Evolutionary conservation across 2,888 invertebrate species (phyloP), one percentile per base, ranked within the genome.

Genomic region (Sinhomidia bicolor): DNA sequence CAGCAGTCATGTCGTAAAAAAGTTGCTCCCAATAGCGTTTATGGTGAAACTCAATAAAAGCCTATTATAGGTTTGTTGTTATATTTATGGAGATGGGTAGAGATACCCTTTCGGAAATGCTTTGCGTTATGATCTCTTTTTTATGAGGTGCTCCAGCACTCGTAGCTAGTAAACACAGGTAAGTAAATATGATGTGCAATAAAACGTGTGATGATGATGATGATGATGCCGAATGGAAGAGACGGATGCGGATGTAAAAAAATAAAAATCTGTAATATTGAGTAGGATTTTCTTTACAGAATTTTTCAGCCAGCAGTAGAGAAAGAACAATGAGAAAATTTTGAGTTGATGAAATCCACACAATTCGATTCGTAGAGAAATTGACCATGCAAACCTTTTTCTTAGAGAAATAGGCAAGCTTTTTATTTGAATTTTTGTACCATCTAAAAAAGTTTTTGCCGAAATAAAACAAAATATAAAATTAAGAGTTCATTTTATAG

Each of bases 1-100:
- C 65, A 71, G 44, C 71, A 26, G 62, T 6, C 71, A 71, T 36
- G 65, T 36, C 32, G 23, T 71, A 62, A 44, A 71, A 71, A 41
- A 68, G 68, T 41, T 20, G 41, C 20, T 10, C 12, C 4, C 9
- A 32, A 62, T 26, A 9, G 71, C 44, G 20, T 23, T 23, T 29
- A 23, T 23, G 23, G 71, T 0, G 29, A 23, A 20, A 29, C 44
- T 5, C 44, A 41, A 44, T 71, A n/a, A 44, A 71, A 68, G 12
- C n/a, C 44, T 12, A 6, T 71, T 10, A 57, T 57, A 26, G 10
- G 10, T 23, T 32, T 65, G 17, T 65, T 12, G 26, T 57, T 60
- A 60, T 60, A 60, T 60, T 60, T 32, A 36, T 36, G 2, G 14
- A n/a, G 3, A 57, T 20, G 14, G 12, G n/a, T n/a, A n/a, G n/a